Percentiles rank a stretch among this genome's conserved stretches.
These are phyloP conservation scores for Drosophila formosana DNA, from an alignment of 2,888 invertebrate species.

Conservation along the genomic window DNA sequence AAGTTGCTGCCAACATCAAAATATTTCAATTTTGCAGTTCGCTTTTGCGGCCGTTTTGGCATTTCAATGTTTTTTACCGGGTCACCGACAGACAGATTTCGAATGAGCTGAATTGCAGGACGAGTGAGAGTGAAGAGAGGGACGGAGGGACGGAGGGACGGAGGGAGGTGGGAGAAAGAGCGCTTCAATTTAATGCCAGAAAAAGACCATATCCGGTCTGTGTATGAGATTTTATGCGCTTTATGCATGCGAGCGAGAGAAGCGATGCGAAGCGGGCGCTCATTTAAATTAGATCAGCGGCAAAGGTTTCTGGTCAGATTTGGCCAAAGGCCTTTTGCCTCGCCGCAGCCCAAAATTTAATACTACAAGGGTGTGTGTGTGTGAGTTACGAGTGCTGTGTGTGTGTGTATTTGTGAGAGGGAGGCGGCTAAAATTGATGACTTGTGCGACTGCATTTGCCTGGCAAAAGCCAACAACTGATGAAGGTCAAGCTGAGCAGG, in stretches of 20 bases:
- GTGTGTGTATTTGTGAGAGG: slow-evolving; percentile 6
- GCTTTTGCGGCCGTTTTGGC: slow-evolving; percentile 70
- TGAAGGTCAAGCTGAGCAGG: slow-evolving; percentile 27
- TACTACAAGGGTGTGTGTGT: slow-evolving; percentile 15
- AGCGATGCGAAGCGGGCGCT: slow-evolving; percentile 28
- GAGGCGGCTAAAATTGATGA: slow-evolving; percentile 40
- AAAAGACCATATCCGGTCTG: slow-evolving; percentile 65
- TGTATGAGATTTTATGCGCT: slow-evolving; percentile 70
- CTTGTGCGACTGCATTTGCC: slow-evolving; percentile 25
- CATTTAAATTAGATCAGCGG: slow-evolving; percentile 73
- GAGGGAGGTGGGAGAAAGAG: background rate
- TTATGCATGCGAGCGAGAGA: slow-evolving; percentile 32
- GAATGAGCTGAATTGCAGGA: background rate
- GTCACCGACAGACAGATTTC: slow-evolving; percentile 14
- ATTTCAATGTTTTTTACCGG: slow-evolving; percentile 62
- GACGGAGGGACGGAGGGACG: no score
- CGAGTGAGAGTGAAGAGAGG: no score
- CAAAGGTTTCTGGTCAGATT: slow-evolving; percentile 35
- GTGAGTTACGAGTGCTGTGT: slow-evolving; percentile 10
- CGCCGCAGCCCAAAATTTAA: slow-evolving; percentile 26
- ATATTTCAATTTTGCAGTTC: slow-evolving; percentile 77
- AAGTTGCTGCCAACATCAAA: slow-evolving; percentile 71
- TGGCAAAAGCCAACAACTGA: slow-evolving; percentile 10
- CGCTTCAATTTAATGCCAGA: slow-evolving; percentile 58
- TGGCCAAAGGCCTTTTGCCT: slow-evolving; percentile 24